Conservation (phyloP, 1,140 invertebrate species). For the Musca vetustissima region DNA sequence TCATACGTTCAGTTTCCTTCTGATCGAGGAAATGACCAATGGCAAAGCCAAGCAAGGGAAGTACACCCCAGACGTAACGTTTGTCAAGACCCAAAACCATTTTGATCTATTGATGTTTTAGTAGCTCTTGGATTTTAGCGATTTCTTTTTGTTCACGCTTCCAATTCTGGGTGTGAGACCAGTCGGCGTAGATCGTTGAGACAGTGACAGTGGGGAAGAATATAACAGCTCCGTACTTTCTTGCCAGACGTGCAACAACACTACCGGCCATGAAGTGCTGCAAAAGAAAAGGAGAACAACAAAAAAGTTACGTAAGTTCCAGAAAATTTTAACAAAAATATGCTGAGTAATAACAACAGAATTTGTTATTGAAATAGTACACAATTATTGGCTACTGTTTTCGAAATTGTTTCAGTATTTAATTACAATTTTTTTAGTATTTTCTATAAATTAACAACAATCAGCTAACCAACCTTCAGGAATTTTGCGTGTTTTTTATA, state of each 20-base stretch:
- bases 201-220: slow-evolving; percentile 64
- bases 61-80: slow-evolving; percentile 50
- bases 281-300: background rate
- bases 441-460: background rate
- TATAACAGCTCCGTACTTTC: slow-evolving; percentile 64
- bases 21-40: slow-evolving; percentile 68
- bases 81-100: slow-evolving; percentile 58
- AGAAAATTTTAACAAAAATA: background rate
- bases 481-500: no score
- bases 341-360: background rate
- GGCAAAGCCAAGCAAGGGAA: slow-evolving; percentile 61
- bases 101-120: slow-evolving; percentile 49
- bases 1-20: slow-evolving; percentile 69
- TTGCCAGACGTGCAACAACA: slow-evolving; percentile 43
- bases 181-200: slow-evolving; percentile 68
- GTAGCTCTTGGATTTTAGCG: slow-evolving; percentile 33
- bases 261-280: slow-evolving; percentile 45
- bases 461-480: no score
- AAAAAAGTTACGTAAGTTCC: slow-evolving; percentile 25
- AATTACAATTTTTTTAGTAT: background rate
- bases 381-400: background rate
- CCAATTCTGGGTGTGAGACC: slow-evolving; percentile 69
- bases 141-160: slow-evolving; percentile 59
- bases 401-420: background rate
- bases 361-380: no score